Evolutionary conservation across 2,113 vertebrate genomes (phyloP).

Genomic region (Petrocephalus zakoni): DNA sequence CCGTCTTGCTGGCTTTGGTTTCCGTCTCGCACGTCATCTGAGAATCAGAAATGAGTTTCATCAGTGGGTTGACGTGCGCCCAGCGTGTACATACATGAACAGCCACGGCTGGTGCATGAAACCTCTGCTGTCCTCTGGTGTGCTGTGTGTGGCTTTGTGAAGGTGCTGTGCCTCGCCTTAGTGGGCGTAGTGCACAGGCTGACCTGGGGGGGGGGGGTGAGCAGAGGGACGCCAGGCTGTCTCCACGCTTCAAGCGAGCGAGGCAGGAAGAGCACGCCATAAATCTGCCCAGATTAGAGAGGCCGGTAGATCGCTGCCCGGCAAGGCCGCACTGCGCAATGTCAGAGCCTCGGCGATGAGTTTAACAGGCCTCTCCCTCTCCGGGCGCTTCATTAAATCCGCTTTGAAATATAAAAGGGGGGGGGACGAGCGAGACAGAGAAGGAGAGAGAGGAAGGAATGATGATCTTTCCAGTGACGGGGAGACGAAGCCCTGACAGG

Average conservation of each 20-base stretch:
- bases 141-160: neutral
- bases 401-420: slow-evolving; percentile 68
- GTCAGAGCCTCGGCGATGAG: slow-evolving; percentile 86
- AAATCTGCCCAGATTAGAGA: slow-evolving; percentile 99
- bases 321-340: slow-evolving; percentile 88
- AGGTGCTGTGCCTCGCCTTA: neutral
- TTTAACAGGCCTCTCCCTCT: slow-evolving; percentile 73
- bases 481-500: slow-evolving; percentile 70
- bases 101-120: neutral
- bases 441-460: slow-evolving; percentile 42
- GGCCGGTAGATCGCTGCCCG: slow-evolving; percentile 78
- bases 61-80: neutral
- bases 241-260: slow-evolving; percentile 89
- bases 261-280: slow-evolving; percentile 87
- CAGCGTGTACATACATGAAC: neutral
- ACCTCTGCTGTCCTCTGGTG: neutral
- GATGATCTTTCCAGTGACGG: slow-evolving; percentile 78
- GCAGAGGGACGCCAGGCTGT: slow-evolving; percentile 83
- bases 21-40: neutral
- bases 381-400: slow-evolving; percentile 79
- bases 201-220: slow-evolving; percentile 47
- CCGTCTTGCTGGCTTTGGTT: neutral
- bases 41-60: neutral
- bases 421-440: neutral
- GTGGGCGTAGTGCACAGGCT: neutral